phyloP scores from a whole-genome alignment of 35 echinoderm and acorn worm species.

The Ophioderma brevispina region DNA sequence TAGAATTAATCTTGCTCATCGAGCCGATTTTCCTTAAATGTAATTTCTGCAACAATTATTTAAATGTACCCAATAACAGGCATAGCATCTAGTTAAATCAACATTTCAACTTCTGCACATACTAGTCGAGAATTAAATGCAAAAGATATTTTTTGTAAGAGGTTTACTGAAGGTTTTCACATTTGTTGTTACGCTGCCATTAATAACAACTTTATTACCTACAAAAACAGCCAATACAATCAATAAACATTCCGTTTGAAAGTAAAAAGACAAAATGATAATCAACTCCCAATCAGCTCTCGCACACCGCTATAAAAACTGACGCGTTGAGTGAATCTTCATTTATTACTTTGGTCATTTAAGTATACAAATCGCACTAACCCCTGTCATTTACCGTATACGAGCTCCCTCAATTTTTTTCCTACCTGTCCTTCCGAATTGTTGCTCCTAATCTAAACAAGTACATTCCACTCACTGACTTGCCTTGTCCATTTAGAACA shows the following conservation, averaged over 20 bases:
- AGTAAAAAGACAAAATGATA: neutral
- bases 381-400: neutral
- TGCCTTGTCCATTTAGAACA: neutral
- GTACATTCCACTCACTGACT: neutral
- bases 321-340: neutral
- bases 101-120: too few relatives aligned
- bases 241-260: neutral
- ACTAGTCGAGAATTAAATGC: too few relatives aligned
- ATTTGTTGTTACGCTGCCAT: neutral
- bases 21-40: too few relatives aligned
- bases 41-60: too few relatives aligned
- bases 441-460: neutral
- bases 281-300: neutral
- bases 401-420: neutral
- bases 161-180: too few relatives aligned
- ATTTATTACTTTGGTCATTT: neutral
- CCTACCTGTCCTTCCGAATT: neutral
- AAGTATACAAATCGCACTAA: neutral
- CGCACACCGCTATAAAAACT: neutral
- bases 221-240: neutral
- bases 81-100: too few relatives aligned
- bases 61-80: too few relatives aligned
- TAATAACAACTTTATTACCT: neutral
- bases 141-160: too few relatives aligned
- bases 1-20: too few relatives aligned